A percentile compares a stretch with the other conserved stretches of the same genome.
Conservation (phyloP, 2,113 vertebrate species). For the Syngnathus floridae region DNA sequence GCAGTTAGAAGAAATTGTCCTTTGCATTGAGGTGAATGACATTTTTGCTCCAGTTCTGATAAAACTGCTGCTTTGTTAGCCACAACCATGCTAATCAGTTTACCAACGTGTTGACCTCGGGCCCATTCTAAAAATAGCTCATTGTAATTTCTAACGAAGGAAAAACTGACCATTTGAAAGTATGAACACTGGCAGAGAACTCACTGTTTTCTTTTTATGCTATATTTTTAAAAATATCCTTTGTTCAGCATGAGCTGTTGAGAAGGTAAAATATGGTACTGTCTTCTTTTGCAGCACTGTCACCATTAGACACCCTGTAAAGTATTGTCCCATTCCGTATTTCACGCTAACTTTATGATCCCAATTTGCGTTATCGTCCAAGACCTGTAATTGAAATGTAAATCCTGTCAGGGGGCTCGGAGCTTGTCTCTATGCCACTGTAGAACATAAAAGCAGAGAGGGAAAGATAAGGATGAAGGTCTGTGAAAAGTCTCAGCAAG, state of each 20-base stretch:
- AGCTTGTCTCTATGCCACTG: slow-evolving; percentile 40
- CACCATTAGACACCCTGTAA: background rate
- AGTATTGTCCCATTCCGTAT: background rate
- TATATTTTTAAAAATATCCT: background rate
- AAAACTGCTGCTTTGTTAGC: background rate
- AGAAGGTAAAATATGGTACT: background rate
- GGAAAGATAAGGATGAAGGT: slow-evolving; percentile 44
- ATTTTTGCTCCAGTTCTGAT: background rate
- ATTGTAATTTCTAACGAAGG: no score
- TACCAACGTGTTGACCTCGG: no score
- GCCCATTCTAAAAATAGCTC: no score
- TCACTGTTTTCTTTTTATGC: no score
- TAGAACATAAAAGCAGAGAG: slow-evolving; percentile 44
- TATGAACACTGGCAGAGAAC: no score
- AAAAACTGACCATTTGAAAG: no score
- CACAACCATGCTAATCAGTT: background rate
- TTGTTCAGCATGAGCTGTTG: no score
- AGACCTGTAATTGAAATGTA: slow-evolving; percentile 53
- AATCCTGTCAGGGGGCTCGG: slow-evolving; percentile 43
- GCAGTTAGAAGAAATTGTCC: background rate
- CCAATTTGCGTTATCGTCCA: slow-evolving; percentile 47
- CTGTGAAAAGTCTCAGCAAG: slow-evolving; percentile 25
- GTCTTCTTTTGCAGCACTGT: background rate
- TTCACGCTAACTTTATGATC: slow-evolving; percentile 28
- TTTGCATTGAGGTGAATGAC: background rate